Evolutionary conservation across 2,888 invertebrate species (phyloP).

Genomic region (Pachycephus smyrnensis): DNA sequence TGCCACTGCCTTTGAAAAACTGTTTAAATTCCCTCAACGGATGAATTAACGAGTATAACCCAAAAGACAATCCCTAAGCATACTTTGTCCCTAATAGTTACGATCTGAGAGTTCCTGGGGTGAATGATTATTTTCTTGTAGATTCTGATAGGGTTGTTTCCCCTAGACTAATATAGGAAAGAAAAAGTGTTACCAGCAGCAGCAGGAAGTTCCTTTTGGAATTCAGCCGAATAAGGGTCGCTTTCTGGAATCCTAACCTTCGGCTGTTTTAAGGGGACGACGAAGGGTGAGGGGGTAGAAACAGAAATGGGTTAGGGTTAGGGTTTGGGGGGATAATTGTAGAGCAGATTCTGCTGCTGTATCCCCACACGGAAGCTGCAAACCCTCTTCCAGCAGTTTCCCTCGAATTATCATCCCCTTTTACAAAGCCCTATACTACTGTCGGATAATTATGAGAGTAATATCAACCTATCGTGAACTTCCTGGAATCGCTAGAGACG

Average conservation of each 20-base stretch:
- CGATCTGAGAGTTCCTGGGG: too few relatives aligned
- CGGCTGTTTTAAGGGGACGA: not conserved
- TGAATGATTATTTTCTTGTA: too few relatives aligned
- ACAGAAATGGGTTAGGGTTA: not conserved
- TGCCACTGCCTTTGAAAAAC: too few relatives aligned
- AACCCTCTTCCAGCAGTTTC: not conserved
- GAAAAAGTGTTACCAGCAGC: too few relatives aligned
- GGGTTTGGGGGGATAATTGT: not conserved
- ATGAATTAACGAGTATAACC: too few relatives aligned
- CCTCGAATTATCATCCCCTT: not conserved
- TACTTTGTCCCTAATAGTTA: too few relatives aligned
- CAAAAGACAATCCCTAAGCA: too few relatives aligned
- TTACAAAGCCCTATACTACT: not conserved
- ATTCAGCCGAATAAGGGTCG: not conserved
- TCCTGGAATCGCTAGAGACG: not conserved
- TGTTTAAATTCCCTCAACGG: too few relatives aligned
- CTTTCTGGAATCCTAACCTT: not conserved
- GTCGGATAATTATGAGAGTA: not conserved
- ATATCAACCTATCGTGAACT: not conserved
- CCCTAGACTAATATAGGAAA: too few relatives aligned
- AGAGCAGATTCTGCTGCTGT: not conserved
- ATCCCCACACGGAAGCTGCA: not conserved
- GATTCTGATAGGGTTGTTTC: too few relatives aligned
- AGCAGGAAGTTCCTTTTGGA: not conserved
- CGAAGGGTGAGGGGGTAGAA: not conserved